A percentile compares a stretch with the other conserved stretches of the same genome.
phyloP scores from a whole-genome alignment of 2,113 vertebrate genomes.

The Percopsis transmontana region DNA sequence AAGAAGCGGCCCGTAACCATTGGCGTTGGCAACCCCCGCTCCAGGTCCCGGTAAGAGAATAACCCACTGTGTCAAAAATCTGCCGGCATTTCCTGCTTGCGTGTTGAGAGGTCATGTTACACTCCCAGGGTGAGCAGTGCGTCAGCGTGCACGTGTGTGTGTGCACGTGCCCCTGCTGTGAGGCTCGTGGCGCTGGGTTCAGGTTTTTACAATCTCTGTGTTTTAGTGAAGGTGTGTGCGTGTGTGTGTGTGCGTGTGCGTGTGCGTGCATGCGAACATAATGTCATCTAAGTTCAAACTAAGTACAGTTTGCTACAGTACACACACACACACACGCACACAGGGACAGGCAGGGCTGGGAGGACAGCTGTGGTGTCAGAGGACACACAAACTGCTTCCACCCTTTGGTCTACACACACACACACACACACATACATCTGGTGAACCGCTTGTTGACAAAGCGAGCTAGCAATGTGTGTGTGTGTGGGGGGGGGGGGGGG shows the following conservation, averaged over 20 bases:
- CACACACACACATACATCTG: neutral
- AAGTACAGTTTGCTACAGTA: too few species aligned
- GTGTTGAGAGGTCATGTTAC: neutral
- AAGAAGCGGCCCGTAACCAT: too few species aligned
- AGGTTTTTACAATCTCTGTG: neutral
- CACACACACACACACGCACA: constrained; percentile 14
- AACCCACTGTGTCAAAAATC: neutral
- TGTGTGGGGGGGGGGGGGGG: too few species aligned
- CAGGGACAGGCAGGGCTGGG: constrained; percentile 51
- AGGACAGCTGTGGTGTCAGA: constrained; percentile 68
- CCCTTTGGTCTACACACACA: neutral
- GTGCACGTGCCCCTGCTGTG: too few species aligned
- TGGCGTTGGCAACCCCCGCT: neutral
- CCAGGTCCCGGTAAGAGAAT: neutral
- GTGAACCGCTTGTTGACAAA: too few species aligned
- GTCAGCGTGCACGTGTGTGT: neutral
- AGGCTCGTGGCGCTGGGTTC: neutral
- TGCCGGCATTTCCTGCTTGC: too few species aligned
- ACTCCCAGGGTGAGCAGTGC: neutral
- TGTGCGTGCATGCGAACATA: neutral
- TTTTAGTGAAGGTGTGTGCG: too few species aligned
- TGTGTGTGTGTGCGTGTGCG: neutral
- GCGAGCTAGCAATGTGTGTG: too few species aligned
- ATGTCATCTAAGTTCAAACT: too few species aligned
- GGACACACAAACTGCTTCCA: constrained; percentile 26